These are phyloP conservation scores for Limonius californicus DNA, from an alignment of 1,140 invertebrate species.

Conservation along the genomic window DNA sequence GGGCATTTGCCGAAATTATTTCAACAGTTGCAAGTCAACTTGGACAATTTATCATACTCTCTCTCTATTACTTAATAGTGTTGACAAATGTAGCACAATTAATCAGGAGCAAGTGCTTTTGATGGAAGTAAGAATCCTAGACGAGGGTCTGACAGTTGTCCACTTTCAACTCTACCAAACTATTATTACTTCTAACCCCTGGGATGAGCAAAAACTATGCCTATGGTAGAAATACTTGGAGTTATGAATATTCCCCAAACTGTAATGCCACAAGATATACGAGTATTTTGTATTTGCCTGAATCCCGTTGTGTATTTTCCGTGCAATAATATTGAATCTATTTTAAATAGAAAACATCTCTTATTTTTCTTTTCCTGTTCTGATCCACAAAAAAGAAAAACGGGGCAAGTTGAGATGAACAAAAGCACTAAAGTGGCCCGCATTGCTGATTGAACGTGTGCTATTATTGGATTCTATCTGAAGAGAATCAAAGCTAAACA, in stretches of 20 bases:
- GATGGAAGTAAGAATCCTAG: background rate
- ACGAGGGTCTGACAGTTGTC: background rate
- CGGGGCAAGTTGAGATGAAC: background rate
- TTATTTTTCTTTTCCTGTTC: no score
- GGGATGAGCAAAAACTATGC: background rate
- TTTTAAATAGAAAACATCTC: no score
- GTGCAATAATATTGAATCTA: no score
- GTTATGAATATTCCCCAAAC: background rate
- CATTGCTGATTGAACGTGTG: constrained; percentile 1
- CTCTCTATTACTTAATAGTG: background rate
- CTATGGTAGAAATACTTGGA: background rate
- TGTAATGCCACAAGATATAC: no score
- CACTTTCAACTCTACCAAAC: background rate
- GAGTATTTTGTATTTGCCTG: no score
- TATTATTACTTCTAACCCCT: background rate
- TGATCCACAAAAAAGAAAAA: no score
- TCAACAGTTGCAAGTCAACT: no score
- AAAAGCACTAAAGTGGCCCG: background rate
- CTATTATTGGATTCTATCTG: constrained; percentile 1
- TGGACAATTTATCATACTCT: no score
- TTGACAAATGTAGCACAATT: background rate
- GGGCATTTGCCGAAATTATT: no score
- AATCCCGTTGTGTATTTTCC: no score
- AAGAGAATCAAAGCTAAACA: constrained; percentile 1
- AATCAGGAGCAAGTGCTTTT: background rate